Evolutionary conservation across 1,140 invertebrate genomes (phyloP), one percentile per base, ranked within the genome.

Genomic region (Danaus melanippus): DNA sequence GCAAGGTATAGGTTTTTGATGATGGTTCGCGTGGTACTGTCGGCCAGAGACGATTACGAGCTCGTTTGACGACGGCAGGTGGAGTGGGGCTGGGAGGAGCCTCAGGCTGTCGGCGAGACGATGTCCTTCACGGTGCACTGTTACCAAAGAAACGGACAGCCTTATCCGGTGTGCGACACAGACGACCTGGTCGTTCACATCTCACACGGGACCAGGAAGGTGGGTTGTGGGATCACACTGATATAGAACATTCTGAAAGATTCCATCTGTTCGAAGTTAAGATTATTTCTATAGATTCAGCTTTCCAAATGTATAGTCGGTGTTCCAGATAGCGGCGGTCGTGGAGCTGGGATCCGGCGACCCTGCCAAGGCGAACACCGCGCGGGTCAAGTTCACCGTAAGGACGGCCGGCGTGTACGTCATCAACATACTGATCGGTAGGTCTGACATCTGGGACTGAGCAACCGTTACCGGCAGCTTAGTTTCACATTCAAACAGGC

Each of bases 151-250:
- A 97, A 97, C 75, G 95, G 95, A 15, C 93, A 96, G 74, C 94
- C 95, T 55, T 97, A 97, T 89, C 95, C 95, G 64, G 93, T 97
- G 64, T 96, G 95, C 84, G 94, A 96, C 88, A 94, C 93, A 53
- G 96, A 97, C 87, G 93, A 94, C 79, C 90, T 97, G 50, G 90
- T 92, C 63, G 93, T 97, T 21, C 93, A 95, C 82, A 94, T 97
- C 59, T 92, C 91, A 40, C 94, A 96, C 71, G 94, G 94, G 41
- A 91, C 92, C 10, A 90, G 93, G 62, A 94, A 95, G 86, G 92
- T 97, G 63, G 15, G 46, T 40, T 5, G 9, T 15, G 10, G n/a
- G 32, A 46, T 41, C 12, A 46, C 12, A 46, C 8, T 32, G 21
- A 32, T 32, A 8, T 4, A 32, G 21, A 32, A 32, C 21, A 32